A percentile compares a stretch with the other conserved stretches of the same genome.
Evolutionary conservation across 2,797 vertebrate species (phyloP).

Genomic region (Menidia menidia): DNA sequence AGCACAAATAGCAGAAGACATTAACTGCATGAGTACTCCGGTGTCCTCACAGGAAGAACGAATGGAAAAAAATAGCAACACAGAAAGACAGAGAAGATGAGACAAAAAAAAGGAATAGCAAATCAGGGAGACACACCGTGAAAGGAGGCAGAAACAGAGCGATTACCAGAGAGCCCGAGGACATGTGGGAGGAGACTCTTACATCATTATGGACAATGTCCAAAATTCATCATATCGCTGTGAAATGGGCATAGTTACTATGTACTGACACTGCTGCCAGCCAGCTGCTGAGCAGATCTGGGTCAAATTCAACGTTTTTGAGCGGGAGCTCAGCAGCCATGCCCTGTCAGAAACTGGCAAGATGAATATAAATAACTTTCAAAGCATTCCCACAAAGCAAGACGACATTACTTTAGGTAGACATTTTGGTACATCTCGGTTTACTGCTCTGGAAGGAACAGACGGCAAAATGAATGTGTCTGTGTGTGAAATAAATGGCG

Average conservation of each 20-base stretch:
- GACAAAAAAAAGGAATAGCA: constrained; percentile 20
- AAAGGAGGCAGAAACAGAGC: constrained; percentile 33
- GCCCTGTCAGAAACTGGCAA: constrained; percentile 48
- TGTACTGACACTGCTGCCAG: constrained; percentile 27
- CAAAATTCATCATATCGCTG: constrained; percentile 44
- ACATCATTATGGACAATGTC: constrained; percentile 54
- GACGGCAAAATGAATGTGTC: constrained; percentile 48
- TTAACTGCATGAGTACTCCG: constrained; percentile 3
- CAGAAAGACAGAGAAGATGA: background rate
- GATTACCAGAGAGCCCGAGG: constrained; percentile 35
- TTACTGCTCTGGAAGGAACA: constrained; percentile 57
- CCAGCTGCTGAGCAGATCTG: constrained; percentile 51
- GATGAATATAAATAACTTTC: constrained; percentile 42
- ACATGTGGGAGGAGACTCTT: constrained; percentile 52
- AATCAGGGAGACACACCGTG: constrained; percentile 14
- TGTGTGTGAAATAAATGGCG: constrained; percentile 13
- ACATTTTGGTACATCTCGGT: constrained; percentile 40
- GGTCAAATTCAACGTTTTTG: constrained; percentile 67
- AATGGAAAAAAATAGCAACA: constrained; percentile 16
- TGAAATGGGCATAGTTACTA: constrained; percentile 42
- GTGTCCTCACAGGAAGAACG: constrained; percentile 11
- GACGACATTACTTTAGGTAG: constrained; percentile 36
- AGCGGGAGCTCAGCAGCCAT: constrained; percentile 57
- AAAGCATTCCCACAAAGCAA: constrained; percentile 23
- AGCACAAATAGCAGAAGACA: background rate